Evolutionary conservation across 2,888 invertebrate genomes (phyloP), one percentile per base, ranked within the genome.

Genomic region (Drosophila buzzatii): DNA sequence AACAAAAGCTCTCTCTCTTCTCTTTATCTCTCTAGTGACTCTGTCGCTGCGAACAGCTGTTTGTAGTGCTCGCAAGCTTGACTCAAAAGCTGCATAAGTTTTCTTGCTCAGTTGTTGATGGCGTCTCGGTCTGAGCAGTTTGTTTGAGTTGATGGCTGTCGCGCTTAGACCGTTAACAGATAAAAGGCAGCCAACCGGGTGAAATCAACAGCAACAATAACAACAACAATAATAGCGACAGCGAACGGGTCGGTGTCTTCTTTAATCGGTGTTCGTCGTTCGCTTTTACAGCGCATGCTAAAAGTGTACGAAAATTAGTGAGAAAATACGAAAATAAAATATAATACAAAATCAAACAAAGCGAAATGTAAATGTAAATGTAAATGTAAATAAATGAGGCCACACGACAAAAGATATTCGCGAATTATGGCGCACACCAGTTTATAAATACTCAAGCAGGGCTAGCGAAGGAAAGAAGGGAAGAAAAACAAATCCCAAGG

Each of bases 371-470:
- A 74, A 71, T 88, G 75, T 75, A 75, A 81, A 79, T 87, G 75
- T 85, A 74, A 74, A 71, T 88, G 75, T 76, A 75, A 81, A 79
- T 88, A 76, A 89, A 71, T 70, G 79, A 76, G 84, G 90, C 61
- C 85, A 85, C 64, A 68, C 77, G 45, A 63, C 73, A 75, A 72
- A 60, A 51, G 55, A 77, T 72, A 80, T 66, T 75, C 70, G 89
- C 78, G 73, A 83, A 90, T 77, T 90, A 85, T 85, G 83, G 86
- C 90, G 75, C 72, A 62, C 60, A 55, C 18, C 14, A 51, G 61
- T 41, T 65, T 88, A 80, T 75, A 83, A 83, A 89, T 80, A 75
- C 47, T 53, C n/a, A 76, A 66, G 47, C 57, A 58, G 56, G 59
- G 65, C 33, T 27, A 41, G 66, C 69, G 69, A 79, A 65, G 58